Conservation (phyloP, 2,113 vertebrate genomes). For the Orcinus orca region DNA sequence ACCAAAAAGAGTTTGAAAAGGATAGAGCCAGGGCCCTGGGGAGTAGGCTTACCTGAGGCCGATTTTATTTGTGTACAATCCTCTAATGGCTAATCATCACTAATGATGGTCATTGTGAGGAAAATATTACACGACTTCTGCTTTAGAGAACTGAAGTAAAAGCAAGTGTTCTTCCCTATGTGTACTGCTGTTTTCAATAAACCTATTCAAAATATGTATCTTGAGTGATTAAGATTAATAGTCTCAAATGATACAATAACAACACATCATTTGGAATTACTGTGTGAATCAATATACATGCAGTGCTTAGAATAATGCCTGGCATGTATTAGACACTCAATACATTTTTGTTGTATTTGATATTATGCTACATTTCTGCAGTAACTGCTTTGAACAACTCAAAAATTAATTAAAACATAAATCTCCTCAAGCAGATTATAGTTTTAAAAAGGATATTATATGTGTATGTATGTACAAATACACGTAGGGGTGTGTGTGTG, state of each 20-base stretch:
- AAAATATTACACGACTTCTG: background rate
- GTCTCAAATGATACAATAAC: background rate
- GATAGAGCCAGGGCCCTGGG: rapidly evolving
- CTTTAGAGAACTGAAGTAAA: background rate
- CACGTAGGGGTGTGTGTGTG: background rate
- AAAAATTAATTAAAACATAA: background rate
- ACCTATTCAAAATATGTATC: background rate
- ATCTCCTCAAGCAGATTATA: background rate
- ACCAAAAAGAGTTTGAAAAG: background rate
- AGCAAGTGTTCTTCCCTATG: background rate
- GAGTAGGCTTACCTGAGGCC: background rate
- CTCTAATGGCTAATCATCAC: background rate
- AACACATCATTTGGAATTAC: background rate
- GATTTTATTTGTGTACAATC: background rate
- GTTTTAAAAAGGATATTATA: background rate
- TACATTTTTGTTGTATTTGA: background rate
- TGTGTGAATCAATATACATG: background rate
- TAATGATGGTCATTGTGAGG: background rate
- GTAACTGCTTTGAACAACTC: background rate
- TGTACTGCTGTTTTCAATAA: background rate
- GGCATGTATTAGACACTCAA: background rate
- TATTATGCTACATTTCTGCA: background rate
- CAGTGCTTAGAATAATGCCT: background rate
- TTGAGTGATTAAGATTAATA: background rate
- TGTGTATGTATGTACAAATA: background rate